Evolutionary conservation across 92 coral and sea anemone species (phyloP), one percentile per base, ranked within the genome.

Genomic region (Epizoanthus illoricatus): DNA sequence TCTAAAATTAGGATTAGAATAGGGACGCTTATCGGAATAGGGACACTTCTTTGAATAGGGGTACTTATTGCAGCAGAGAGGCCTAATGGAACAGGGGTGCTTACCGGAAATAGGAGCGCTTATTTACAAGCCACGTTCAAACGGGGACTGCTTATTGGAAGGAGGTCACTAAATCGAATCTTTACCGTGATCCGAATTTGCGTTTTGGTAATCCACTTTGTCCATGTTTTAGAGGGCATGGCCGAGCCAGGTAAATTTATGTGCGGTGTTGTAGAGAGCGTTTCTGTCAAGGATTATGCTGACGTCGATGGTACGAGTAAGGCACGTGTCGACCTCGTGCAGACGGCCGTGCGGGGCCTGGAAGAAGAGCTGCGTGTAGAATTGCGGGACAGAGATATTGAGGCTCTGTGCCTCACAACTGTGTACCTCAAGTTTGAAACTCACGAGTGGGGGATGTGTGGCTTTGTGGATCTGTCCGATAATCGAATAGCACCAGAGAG

Each of bases 381-480:
- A 58, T 75, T 97, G 36, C 85, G 78, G 63, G 99, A 86, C 7
- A 59, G 42, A 5, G 99, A 97, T 71, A 75, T 87, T 84, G 85
- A 90, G 65, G 98, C 99, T 23, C 90, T 97, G 2, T 93, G 98
- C 71, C 89, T 93, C 66, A 80, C 97, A 9, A 97, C 98, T 64
- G 99, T 97, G 52, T 97, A 93, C 84, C 97, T 97, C 28, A 97
- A 93, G 79, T 97, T 90, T 71, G 99, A 97, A 73, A 97, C 97
- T 0, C 99, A 97, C 78, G 99, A 97, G 61, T 97, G 99, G 99
- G 99, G 98, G 8, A 88, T 92, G 75, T 97, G 99, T 87, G 99
- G 99, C 5, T 97, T 91, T 80, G 97, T 97, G 16, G 98, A 97
- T 81, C 94, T 97, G 56, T 93, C 98, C 33, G 98, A 97, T 81